Base-by-base conservation (phyloP, 2,797 vertebrate genomes). In the Diglossa cyanea region DNA sequence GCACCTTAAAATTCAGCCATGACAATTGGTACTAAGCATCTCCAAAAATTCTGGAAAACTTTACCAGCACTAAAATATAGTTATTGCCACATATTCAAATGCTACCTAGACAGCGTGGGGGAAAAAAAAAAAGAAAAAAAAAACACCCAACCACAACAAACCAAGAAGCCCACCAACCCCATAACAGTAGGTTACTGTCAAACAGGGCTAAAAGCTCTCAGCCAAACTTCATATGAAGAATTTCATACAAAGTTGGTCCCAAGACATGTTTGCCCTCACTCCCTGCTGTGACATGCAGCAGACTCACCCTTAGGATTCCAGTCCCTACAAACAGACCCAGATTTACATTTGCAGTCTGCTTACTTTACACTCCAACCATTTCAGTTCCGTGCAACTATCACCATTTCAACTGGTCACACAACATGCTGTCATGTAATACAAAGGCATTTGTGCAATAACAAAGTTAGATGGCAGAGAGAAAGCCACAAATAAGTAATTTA, bases 61-160 rank as follows among this genome's bases (percentile, higher is more conserved):
- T 44, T 42, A 39, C 33, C 48, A 58, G 9, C 19, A 57, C 44
- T 71, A 55, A 48, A 44, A 73, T 21, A 45, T 1, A 76, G 45
- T 11, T 71, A 39, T 26, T 63, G 16, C 42, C 40, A 60, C 31
- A 16, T 35, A 35, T 13, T 71, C 18, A 47, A 58, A 39, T 68
- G 9, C 25, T 85, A 35, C 21, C 42, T 2, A 12, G 30, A 31
- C 12, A 74, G 47, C 1, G 9, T 7, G 11, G 37, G 21, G 37
- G 28, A 25, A 47, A 14, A 3, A 16, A 10, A 17, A 13, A 23
- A 9, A 17, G 3, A 24, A 40, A 10, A 13, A 1, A n/a, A 11
- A 30, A 5, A 15, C 15, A 40, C 16, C 16, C 40, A 40, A 40
- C 40, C 40, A 40, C 40, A 40, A 40, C 47, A 48, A 50, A 50